Conservation (phyloP, 2,113 vertebrate genomes). For the Ptilonorhynchus violaceus region DNA sequence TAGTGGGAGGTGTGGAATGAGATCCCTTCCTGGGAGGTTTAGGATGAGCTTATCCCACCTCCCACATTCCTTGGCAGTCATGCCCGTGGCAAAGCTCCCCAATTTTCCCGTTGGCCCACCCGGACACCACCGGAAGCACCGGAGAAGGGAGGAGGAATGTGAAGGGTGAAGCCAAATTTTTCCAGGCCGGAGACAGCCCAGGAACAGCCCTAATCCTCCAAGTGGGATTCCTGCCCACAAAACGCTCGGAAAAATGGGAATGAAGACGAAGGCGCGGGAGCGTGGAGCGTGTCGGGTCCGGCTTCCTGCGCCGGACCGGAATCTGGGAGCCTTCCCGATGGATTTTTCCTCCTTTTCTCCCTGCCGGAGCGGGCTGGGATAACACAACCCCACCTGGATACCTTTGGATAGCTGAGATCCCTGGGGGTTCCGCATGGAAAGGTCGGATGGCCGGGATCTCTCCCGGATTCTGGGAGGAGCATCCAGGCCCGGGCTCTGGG, state of each 20-base stretch:
- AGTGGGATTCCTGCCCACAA: not conserved
- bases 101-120: rapidly evolving
- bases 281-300: rapidly evolving
- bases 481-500: not conserved
- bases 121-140: not conserved
- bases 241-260: not conserved
- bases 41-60: not conserved
- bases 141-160: not conserved
- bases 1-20: rapidly evolving
- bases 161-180: not conserved
- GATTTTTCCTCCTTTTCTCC: not conserved
- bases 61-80: rapidly evolving
- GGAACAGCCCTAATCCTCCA: not conserved
- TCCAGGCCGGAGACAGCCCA: not conserved
- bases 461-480: rapidly evolving
- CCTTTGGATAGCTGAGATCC: not conserved
- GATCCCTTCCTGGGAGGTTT: not conserved
- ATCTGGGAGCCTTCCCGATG: not conserved
- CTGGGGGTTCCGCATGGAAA: not conserved
- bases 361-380: not conserved
- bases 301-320: not conserved
- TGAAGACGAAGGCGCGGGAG: rapidly evolving
- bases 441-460: not conserved
- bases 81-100: not conserved
- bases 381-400: rapidly evolving